Conservation (phyloP, 2,797 vertebrate genomes). For the Alauda arvensis region DNA sequence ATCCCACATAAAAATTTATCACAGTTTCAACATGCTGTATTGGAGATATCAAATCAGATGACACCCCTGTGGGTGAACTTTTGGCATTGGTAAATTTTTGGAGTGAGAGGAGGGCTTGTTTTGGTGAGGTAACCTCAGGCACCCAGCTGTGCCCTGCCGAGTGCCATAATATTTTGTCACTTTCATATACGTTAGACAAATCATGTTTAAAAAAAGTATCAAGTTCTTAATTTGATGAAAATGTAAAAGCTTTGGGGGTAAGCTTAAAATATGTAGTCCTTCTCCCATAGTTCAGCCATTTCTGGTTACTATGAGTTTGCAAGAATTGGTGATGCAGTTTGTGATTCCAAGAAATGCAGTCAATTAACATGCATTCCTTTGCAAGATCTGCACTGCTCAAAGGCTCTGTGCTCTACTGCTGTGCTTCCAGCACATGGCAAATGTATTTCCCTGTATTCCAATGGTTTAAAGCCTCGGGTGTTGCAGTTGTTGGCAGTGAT, state of each 20-base stretch:
- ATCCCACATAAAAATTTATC: not conserved
- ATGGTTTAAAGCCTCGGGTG: not conserved
- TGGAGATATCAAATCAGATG: not conserved
- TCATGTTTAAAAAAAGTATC: not conserved
- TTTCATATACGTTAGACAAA: not conserved
- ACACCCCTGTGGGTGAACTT: not conserved
- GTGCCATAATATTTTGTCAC: not conserved
- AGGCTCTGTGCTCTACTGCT: not conserved
- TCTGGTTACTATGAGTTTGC: not conserved
- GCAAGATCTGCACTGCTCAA: not conserved
- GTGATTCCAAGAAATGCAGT: not conserved
- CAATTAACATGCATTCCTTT: not conserved
- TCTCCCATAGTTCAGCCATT: not conserved
- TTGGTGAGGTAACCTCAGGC: not conserved
- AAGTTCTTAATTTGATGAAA: not conserved
- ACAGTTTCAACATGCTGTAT: not conserved
- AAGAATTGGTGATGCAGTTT: not conserved
- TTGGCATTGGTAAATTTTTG: not conserved
- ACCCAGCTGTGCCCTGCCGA: not conserved
- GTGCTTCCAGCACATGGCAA: not conserved
- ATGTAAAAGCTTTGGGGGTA: not conserved
- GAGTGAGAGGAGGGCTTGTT: not conserved
- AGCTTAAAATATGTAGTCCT: not conserved
- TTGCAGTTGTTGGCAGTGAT: not conserved
- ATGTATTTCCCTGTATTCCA: not conserved